phyloP scores from a whole-genome alignment of 2,113 vertebrate genomes.

The Ptyas mucosa region DNA sequence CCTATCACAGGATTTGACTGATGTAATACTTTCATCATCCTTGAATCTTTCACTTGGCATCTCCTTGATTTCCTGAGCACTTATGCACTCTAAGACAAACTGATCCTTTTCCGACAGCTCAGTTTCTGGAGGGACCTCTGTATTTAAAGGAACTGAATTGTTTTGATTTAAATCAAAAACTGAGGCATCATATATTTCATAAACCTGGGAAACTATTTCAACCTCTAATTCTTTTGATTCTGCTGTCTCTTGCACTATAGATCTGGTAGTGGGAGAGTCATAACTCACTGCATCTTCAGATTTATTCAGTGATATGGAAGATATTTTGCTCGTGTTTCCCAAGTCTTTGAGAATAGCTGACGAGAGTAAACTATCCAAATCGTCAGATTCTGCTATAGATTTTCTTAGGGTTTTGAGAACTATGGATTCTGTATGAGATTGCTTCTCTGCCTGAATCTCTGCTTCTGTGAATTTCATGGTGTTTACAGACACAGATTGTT shows the following conservation, averaged over 20 bases:
- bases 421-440: conserved; percentile 54
- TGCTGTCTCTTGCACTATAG: conserved; percentile 75
- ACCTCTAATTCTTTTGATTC: conserved; percentile 60
- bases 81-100: conserved; percentile 28
- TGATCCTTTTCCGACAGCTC: conserved; percentile 46
- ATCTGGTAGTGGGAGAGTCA: conserved; percentile 59
- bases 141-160: conserved; percentile 43
- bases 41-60: conserved; percentile 23
- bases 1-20: conserved; percentile 31
- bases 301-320: conserved; percentile 32
- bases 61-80: conserved; percentile 45
- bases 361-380: conserved; percentile 58
- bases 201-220: conserved; percentile 42
- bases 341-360: conserved; percentile 48
- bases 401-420: conserved; percentile 55
- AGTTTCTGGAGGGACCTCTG: conserved; percentile 43
- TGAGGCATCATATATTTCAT: conserved; percentile 60
- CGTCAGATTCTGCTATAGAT: conserved; percentile 64
- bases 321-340: conserved; percentile 34
- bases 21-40: conserved; percentile 11
- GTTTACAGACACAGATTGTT: conserved; percentile 61
- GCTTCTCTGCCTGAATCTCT: conserved; percentile 55
- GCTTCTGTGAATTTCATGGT: conserved; percentile 64
- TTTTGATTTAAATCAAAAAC: conserved; percentile 63
- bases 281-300: conserved; percentile 43